Evolutionary conservation across 1,140 invertebrate species (phyloP), one percentile per base, ranked within the genome.

Genomic region (Lethrus apterus): DNA sequence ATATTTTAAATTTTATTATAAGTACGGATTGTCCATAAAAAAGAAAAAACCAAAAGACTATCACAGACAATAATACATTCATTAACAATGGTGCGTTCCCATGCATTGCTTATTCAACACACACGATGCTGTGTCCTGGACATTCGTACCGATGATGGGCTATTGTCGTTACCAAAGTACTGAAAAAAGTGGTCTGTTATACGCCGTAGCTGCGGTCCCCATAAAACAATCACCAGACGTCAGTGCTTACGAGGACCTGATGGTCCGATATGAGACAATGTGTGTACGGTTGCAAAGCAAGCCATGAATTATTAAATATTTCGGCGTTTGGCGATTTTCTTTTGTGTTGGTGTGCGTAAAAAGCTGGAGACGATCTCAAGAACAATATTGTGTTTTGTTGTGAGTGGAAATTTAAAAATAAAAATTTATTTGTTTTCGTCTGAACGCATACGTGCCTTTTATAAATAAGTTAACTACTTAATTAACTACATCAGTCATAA

Each of bases 151-250:
- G 43, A 47, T 24, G 43, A 40, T 43, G 24, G 52, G 36, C 55
- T 48, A 56, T 55, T 52, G 55, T 57, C 49, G 55, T 52, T 54
- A 45, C 45, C 36, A 50, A 52, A 48, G 42, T 49, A 36, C 45
- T 47, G 34, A 56, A 57, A 55, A 57, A 57, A 57, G 52, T 48
- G 20, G 55, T 52, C 50, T 48, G 45, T 48, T 46, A 46, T 43
- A 46, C 44, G 52, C 55, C 47, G 46, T 52, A 47, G 52, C 50
- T 57, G 52, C 52, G 55, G 55, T 55, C 55, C 52, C 54, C 55
- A 55, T 57, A 57, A 57, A 57, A 57, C 52, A 55, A 50, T 54
- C 46, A 30, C 14, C 43, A 46, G 40, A 49, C 53, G 40, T 46
- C 38, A 51, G 42, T 15, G n/a, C 32, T 32, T 31, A 30, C 44